A percentile compares a stretch with the other conserved stretches of the same genome.
Evolutionary conservation across 2,113 vertebrate species (phyloP).

Genomic region (Ammodytes marinus): DNA sequence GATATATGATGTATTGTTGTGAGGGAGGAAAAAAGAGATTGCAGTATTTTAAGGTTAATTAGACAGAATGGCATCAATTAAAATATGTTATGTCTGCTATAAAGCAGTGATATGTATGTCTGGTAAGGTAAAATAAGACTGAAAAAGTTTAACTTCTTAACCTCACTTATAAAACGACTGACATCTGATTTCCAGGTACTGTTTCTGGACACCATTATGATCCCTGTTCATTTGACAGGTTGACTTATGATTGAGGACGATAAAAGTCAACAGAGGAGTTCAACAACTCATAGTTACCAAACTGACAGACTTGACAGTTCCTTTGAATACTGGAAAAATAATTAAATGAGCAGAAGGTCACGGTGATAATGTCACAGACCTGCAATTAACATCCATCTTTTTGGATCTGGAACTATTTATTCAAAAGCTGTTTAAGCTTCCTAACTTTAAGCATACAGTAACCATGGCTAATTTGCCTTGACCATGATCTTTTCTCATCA

Average conservation of each 20-base stretch:
- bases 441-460: neutral
- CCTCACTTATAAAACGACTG: neutral
- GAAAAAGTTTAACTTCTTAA: too few relatives aligned
- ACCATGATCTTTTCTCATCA: neutral
- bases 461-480: neutral
- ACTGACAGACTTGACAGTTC: neutral
- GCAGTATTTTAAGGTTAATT: neutral
- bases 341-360: conserved; percentile 2
- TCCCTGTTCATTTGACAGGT: neutral
- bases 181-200: neutral
- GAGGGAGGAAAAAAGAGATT: neutral
- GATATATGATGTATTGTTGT: conserved; percentile 20
- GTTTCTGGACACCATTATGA: neutral
- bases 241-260: neutral
- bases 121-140: neutral
- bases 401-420: neutral
- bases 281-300: neutral
- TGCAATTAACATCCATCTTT: neutral
- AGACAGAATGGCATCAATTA: neutral
- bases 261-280: neutral
- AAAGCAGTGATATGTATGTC: neutral
- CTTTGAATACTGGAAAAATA: neutral
- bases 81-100: neutral
- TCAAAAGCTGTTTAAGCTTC: too few relatives aligned
- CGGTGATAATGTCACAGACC: too few relatives aligned